A percentile compares a stretch with the other conserved stretches of the same genome.
Conservation (phyloP, 2,888 invertebrate genomes). For the Amphiduros pacificus region DNA sequence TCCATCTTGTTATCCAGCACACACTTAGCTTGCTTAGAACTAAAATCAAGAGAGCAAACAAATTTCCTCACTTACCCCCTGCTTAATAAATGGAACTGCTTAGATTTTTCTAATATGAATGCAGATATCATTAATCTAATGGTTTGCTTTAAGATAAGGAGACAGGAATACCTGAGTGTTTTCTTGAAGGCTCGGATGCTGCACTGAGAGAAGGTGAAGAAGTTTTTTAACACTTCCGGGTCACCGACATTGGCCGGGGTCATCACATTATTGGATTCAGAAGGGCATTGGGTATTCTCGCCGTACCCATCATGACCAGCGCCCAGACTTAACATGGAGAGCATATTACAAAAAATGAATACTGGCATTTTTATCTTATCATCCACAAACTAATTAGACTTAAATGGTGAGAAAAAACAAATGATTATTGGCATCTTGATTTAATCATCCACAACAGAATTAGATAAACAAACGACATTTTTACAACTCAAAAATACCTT, state of each 20-base stretch:
- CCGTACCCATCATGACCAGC: conserved; percentile 43
- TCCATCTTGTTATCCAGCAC: conserved; percentile 14
- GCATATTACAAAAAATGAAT: too few species aligned
- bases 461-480: too few species aligned
- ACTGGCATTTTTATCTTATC: too few species aligned
- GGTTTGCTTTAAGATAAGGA: neutral
- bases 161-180: conserved; percentile 8
- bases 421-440: too few species aligned
- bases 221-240: conserved; percentile 33
- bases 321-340: conserved; percentile 41
- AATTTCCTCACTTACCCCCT: neutral
- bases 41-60: neutral
- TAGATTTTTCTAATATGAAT: neutral
- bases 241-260: conserved; percentile 36
- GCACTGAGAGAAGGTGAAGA: conserved; percentile 44
- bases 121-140: neutral
- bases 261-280: conserved; percentile 42
- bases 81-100: neutral
- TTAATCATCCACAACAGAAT: too few species aligned
- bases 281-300: conserved; percentile 35
- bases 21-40: conserved; percentile 16
- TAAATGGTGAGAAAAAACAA: too few species aligned
- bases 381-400: too few species aligned
- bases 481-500: too few species aligned
- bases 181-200: conserved; percentile 30